Evolutionary conservation across 2,113 vertebrate species (phyloP), one percentile per base, ranked within the genome.

Genomic region (Larimichthys polyactis): DNA sequence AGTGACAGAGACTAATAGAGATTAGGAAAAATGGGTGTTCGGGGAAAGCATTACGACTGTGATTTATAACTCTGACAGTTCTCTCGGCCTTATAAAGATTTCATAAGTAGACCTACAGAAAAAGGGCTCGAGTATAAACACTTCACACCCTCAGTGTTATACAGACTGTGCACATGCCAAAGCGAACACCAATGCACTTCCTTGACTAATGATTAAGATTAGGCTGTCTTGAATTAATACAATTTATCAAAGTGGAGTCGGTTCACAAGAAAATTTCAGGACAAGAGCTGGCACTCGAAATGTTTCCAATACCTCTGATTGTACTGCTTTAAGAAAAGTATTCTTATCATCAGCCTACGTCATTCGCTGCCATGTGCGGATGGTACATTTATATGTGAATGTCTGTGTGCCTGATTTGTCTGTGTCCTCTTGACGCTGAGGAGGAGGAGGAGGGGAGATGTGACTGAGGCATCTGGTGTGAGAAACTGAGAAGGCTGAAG

Each of bases 41-140:
- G 12, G 77, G 51, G 71, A 66, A 75, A 79, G 60, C 49, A 84
- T 52, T 76, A 79, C 27, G 57, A 29, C 67, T 62, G 22, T 79
- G 79, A 92, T 90, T 87, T 82, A 87, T 80, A 79, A 63, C 71
- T 54, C 59, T 88, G 81, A 83, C 90, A 89, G 88, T 78, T 78
- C 77, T 71, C 70, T 67, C 65, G 0, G 70, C 51, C 48, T 82
- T 74, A 77, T 64, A 72, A 71, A 46, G 22, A 76, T 71, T 74
- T 88, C 27, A 88, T 70, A 15, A 75, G 62, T 32, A 58, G 55
- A 48, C 59, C 52, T 68, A 24, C 17, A 75, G 52, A 69, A 71
- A 20, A 73, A 87, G 36, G n/a, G 62, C 29, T 29, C 49, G 24
- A 64, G 71, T 17, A 58, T 48, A 84, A 70, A 81, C 63, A 71